Base-by-base conservation (phyloP, 2,888 invertebrate species). In the Cheilosia vernalis region DNA sequence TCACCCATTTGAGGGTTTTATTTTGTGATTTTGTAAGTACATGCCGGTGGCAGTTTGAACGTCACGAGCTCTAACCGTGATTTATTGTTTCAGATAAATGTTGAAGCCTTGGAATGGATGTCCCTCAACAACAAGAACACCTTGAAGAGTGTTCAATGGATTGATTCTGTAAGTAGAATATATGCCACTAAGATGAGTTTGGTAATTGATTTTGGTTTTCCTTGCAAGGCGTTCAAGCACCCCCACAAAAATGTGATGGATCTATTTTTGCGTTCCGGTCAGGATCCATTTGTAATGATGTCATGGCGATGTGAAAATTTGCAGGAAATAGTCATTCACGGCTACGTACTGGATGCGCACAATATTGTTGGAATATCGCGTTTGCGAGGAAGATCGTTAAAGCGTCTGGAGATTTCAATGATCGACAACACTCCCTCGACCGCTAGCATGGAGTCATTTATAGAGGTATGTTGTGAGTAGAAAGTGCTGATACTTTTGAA, bases 1-100 rank as follows among this genome's bases (percentile, higher is more conserved):
- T 96, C 24, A 94, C 95, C 24, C 95, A 95, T 90, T 93, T 96
- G 64, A 94, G 95, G 89, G 95, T 95, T 72, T 93, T 96, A 88
- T 96, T 96, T 92, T 96, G 96, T 90, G 95, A 95, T 91, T 92
- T 93, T 90, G 94, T 94, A 91, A 92, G 92, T 90, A 24, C 7
- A 51, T 56, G 19, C n/a, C 44, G 19, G n/a, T 2, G 21, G 33
- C 9, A 33, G 15, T 4, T 7, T 49, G 2, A n/a, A 2, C 13
- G 15, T 19, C 2, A 4, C 2, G 4, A 15, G 4, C 24, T 13
- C 2, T 7, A 47, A 49, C 13, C 15, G 44, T 30, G 37, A 27
- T 51, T 37, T 17, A 60, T 37, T 27, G 51, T 27, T 33, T 56
- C 42, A 90, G 90, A 92, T 92, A 89, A 92, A 92, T 88, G 88